Evolutionary conservation across 1,140 invertebrate species (phyloP).

Genomic region (Trichonephila clavata): DNA sequence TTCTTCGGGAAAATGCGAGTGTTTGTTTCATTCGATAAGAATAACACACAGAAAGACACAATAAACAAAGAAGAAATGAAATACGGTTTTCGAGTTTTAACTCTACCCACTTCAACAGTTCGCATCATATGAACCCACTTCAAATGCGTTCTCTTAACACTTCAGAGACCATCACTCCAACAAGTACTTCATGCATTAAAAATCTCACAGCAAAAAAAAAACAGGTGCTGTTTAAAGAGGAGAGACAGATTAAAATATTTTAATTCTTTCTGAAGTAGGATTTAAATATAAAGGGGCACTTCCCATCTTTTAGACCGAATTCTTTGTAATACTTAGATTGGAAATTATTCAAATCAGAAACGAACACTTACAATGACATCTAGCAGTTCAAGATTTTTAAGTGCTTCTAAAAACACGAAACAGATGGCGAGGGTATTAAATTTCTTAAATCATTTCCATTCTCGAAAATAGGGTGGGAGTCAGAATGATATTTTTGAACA

Average conservation of each 20-base stretch:
- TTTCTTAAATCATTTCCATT: too few species aligned
- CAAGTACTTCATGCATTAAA: background rate
- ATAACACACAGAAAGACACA: background rate
- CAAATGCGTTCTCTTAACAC: background rate
- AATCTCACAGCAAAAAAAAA: background rate
- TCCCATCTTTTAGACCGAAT: background rate
- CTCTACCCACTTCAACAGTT: background rate
- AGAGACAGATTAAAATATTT: background rate
- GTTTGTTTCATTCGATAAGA: background rate
- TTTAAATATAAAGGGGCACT: background rate
- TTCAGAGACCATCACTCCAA: background rate
- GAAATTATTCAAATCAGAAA: background rate
- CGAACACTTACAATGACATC: background rate
- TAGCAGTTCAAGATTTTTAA: background rate
- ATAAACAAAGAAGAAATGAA: constrained; percentile 13
- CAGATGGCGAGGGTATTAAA: background rate
- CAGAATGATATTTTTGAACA: background rate
- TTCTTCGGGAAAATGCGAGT: background rate
- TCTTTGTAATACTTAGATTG: background rate
- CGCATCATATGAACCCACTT: background rate
- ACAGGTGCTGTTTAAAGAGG: background rate
- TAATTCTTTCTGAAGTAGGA: background rate
- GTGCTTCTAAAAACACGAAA: background rate
- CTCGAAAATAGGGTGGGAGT: background rate
- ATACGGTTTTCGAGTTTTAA: background rate